These are phyloP conservation scores for Chrysaora quinquecirrha DNA, from an alignment of 30 jellyfish, hydroid and myxozoan genomes.

Conservation along the genomic window DNA sequence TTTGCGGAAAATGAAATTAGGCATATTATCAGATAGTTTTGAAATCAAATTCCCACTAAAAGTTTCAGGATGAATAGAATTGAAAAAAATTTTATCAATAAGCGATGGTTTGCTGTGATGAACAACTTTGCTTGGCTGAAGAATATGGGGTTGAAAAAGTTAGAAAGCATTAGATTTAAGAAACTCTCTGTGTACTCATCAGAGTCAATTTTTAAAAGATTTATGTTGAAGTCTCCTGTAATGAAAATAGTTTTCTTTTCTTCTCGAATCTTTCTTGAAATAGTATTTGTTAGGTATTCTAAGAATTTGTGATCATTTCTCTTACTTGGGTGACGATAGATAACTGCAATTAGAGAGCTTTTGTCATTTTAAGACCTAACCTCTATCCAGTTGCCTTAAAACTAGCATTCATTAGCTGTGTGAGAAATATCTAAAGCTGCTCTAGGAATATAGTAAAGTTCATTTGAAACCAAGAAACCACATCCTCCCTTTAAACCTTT, in stretches of 20 bases:
- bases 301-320: conserved; percentile 26
- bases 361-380: conserved; percentile 13
- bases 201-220: conserved; percentile 35
- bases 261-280: conserved; percentile 21
- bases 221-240: conserved; percentile 49
- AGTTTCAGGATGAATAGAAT: conserved; percentile 32
- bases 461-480: conserved; percentile 51
- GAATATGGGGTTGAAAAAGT: conserved; percentile 51
- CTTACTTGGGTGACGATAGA: conserved; percentile 51
- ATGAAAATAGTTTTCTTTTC: conserved; percentile 26
- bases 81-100: conserved; percentile 39
- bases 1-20: conserved; percentile 35
- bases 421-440: conserved; percentile 25
- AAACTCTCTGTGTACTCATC: conserved; percentile 35
- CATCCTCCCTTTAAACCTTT: conserved; percentile 37
- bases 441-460: conserved; percentile 34
- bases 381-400: conserved; percentile 63
- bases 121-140: conserved; percentile 39
- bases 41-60: conserved; percentile 29
- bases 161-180: conserved; percentile 40
- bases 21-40: conserved; percentile 43
- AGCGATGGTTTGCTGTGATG: conserved; percentile 32
- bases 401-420: conserved; percentile 19
- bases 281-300: conserved; percentile 18
- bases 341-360: conserved; percentile 21